Evolutionary conservation across 1,140 invertebrate genomes (phyloP).

Genomic region (Drosophila watanabei): DNA sequence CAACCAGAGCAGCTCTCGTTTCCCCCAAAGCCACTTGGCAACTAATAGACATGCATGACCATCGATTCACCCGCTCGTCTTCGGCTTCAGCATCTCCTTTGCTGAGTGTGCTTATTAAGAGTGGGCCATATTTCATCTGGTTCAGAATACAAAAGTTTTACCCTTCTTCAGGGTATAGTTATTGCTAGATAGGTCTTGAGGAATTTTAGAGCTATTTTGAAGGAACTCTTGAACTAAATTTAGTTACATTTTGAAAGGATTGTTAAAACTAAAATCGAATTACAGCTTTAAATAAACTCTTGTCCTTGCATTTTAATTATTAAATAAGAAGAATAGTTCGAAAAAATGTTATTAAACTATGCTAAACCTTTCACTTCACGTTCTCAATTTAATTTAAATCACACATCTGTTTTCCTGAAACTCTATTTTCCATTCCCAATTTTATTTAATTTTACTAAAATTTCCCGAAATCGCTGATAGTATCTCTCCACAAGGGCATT

Average conservation of each 20-base stretch:
- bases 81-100: conserved; percentile 11
- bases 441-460: background rate
- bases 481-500: conserved; percentile 7
- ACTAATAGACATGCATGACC: conserved; percentile 68
- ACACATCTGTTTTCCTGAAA: background rate
- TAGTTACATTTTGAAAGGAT: background rate
- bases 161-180: background rate
- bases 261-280: background rate
- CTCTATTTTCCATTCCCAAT: background rate
- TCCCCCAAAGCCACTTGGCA: conserved; percentile 29
- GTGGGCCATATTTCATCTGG: conserved; percentile 68
- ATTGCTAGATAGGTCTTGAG: background rate
- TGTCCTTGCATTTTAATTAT: background rate
- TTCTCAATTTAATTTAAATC: background rate
- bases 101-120: conserved; percentile 69
- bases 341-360: background rate
- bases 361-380: background rate
- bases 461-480: background rate
- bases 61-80: conserved; percentile 21
- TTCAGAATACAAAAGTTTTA: conserved; percentile 5
- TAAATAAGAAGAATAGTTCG: too few species aligned
- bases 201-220: too few species aligned
- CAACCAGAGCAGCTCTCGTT: conserved; percentile 19
- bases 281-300: background rate
- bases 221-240: background rate